Evolutionary conservation across 2,888 invertebrate species (phyloP).

Genomic region (Congeria kusceri): DNA sequence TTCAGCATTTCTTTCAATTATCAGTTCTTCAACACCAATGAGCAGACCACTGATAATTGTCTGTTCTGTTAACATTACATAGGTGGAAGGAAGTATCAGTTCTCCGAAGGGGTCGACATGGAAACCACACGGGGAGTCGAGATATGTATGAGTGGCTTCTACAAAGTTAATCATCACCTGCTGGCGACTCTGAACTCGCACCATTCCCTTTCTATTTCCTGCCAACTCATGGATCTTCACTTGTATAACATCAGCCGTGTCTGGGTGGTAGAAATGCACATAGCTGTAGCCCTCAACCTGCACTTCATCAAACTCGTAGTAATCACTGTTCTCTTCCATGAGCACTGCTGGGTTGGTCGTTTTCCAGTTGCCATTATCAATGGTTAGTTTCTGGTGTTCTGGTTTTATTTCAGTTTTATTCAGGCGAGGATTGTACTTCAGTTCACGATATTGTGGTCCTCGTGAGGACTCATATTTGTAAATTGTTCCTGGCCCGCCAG

Average conservation of each 20-base stretch:
- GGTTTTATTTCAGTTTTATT: conserved; percentile 70
- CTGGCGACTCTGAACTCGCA: conserved; percentile 71
- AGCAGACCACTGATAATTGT: conserved; percentile 71
- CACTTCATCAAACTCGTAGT: conserved; percentile 76
- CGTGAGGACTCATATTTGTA: conserved; percentile 76
- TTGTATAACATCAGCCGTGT: conserved; percentile 59
- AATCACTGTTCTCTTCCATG: conserved; percentile 70
- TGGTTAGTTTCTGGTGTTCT: conserved; percentile 72
- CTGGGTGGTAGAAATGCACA: conserved; percentile 76
- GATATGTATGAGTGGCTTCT: conserved; percentile 75
- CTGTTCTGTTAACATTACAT: conserved; percentile 69
- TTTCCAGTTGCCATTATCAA: conserved; percentile 66
- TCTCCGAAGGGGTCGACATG: conserved; percentile 75
- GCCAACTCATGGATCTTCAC: conserved; percentile 73
- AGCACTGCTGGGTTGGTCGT: conserved; percentile 74
- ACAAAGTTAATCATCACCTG: conserved; percentile 72
- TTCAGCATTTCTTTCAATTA: conserved; percentile 70
- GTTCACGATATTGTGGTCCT: conserved; percentile 76
- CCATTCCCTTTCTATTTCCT: conserved; percentile 75
- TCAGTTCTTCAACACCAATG: conserved; percentile 71
- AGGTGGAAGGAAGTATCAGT: conserved; percentile 71
- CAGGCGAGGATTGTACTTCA: conserved; percentile 75
- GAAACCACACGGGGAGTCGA: conserved; percentile 77
- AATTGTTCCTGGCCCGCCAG: conserved; percentile 76
- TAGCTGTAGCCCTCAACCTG: conserved; percentile 75